Conservation (phyloP, 1,140 invertebrate species). For the Bombus fervidus region DNA sequence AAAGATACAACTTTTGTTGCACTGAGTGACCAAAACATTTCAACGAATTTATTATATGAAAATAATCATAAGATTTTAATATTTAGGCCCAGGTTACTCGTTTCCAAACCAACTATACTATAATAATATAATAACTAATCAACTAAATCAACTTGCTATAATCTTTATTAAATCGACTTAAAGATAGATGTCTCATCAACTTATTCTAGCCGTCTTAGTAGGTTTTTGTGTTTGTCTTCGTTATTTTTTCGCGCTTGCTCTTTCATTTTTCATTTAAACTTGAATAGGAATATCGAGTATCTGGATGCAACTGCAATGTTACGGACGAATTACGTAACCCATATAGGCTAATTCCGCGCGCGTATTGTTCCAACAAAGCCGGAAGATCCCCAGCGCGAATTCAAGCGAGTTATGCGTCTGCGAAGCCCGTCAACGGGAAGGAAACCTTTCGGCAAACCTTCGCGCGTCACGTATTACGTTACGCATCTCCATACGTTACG, state of each 20-base stretch:
- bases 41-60: neutral
- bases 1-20: slow-evolving; percentile 74
- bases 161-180: too few relatives aligned
- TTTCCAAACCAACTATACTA: neutral
- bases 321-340: neutral
- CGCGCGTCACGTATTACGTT: slow-evolving; percentile 49
- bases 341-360: neutral
- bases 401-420: slow-evolving; percentile 31
- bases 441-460: slow-evolving; percentile 50
- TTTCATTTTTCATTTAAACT: neutral
- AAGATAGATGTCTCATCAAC: too few relatives aligned
- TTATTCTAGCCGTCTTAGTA: too few relatives aligned
- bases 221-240: neutral
- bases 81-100: neutral
- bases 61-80: neutral
- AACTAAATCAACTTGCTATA: too few relatives aligned
- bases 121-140: neutral
- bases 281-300: neutral
- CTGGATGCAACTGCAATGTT: neutral
- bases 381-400: neutral
- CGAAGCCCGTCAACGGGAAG: slow-evolving; percentile 50
- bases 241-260: neutral
- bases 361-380: neutral
- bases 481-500: slow-evolving; percentile 29
- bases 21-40: slow-evolving; percentile 55